phyloP scores from a whole-genome alignment of 2,113 vertebrate species.

The Eolophus roseicapilla region DNA sequence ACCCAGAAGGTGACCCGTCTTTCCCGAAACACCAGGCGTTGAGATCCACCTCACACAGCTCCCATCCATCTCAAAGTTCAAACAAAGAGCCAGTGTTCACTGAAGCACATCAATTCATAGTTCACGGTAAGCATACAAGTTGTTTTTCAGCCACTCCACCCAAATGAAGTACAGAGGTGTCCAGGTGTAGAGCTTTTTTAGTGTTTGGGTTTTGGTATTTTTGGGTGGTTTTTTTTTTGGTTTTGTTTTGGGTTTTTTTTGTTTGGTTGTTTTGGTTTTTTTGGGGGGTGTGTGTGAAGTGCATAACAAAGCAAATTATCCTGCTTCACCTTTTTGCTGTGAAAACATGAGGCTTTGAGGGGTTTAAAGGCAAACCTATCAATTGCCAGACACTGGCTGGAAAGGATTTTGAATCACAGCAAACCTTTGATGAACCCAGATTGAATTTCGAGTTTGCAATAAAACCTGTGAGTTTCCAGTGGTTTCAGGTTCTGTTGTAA shows the following conservation, averaged over 20 bases:
- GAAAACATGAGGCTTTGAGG: background rate
- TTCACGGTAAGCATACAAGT: background rate
- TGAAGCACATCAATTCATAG: background rate
- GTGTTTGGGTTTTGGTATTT: background rate
- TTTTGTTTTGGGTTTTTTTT: background rate
- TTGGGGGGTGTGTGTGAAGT: background rate
- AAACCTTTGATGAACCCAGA: conserved; percentile 29
- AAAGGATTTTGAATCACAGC: conserved; percentile 53
- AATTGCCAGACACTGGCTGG: background rate
- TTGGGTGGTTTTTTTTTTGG: background rate
- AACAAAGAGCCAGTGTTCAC: conserved; percentile 43
- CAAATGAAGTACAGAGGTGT: background rate
- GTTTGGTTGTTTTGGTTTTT: background rate
- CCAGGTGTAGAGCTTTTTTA: background rate
- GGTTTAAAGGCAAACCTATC: background rate
- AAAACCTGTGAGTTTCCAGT: conserved; percentile 29
- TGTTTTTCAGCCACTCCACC: background rate
- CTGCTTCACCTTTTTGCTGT: background rate
- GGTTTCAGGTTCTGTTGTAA: conserved; percentile 26
- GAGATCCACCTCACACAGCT: background rate
- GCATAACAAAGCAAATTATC: background rate
- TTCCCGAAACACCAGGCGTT: background rate
- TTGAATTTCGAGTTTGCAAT: conserved; percentile 37
- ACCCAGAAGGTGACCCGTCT: background rate
- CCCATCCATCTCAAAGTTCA: background rate